phyloP scores from a whole-genome alignment of 2,888 invertebrate species.

The Rhagophthalmus giganteus region DNA sequence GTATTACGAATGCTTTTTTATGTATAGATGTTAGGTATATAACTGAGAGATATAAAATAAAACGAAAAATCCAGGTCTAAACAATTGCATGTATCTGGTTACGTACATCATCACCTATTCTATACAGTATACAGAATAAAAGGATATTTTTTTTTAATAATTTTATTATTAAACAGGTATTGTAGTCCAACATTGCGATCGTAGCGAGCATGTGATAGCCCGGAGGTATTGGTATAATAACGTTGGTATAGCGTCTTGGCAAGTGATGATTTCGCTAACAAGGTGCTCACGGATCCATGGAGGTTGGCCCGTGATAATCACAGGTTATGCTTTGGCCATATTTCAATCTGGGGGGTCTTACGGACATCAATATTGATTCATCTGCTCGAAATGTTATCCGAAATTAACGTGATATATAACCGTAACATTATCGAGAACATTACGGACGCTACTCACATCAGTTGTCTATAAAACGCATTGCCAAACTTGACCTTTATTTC shows the following conservation, averaged over 20 bases:
- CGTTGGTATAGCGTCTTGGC: slow-evolving; percentile 43
- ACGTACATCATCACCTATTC: too few relatives aligned
- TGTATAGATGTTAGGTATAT: too few relatives aligned
- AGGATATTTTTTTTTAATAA: too few relatives aligned
- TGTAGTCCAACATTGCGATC: slow-evolving; percentile 16
- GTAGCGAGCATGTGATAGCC: slow-evolving; percentile 30
- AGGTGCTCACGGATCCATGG: slow-evolving; percentile 49
- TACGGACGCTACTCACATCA: too few relatives aligned
- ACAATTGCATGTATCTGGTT: too few relatives aligned
- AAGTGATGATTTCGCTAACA: slow-evolving; percentile 55
- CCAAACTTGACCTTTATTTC: too few relatives aligned
- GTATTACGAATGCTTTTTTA: too few relatives aligned
- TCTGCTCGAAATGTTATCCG: slow-evolving; percentile 12
- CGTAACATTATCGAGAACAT: too few relatives aligned
- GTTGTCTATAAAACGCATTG: too few relatives aligned
- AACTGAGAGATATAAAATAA: too few relatives aligned
- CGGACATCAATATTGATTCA: slow-evolving; percentile 27
- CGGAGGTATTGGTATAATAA: slow-evolving; percentile 41
- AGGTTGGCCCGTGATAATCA: slow-evolving; percentile 51
- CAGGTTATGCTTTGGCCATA: slow-evolving; percentile 42
- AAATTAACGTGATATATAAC: slow-evolving; percentile 15
- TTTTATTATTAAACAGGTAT: slow-evolving; percentile 27
- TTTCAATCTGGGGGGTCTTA: slow-evolving; percentile 33
- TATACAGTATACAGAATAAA: too few relatives aligned
- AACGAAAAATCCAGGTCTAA: too few relatives aligned